A percentile compares a stretch with the other conserved stretches of the same genome.
Evolutionary conservation across 2,888 invertebrate species (phyloP).

Genomic region (Aelia acuminata): DNA sequence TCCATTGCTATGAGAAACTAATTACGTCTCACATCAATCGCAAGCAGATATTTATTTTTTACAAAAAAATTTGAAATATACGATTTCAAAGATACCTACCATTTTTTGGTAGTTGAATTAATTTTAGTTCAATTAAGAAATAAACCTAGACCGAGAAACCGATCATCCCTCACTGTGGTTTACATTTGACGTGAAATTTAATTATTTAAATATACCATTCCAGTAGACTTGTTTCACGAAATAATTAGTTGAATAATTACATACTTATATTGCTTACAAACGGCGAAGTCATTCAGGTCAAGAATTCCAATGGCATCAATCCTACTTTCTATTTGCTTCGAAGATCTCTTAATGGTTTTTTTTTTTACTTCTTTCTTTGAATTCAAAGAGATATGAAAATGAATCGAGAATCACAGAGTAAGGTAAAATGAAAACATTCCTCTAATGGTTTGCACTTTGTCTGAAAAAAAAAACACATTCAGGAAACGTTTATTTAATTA

Average conservation of each 20-base stretch:
- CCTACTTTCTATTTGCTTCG: slow-evolving; percentile 21
- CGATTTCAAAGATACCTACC: no score
- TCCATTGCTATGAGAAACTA: no score
- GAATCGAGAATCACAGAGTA: neutral
- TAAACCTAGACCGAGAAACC: no score
- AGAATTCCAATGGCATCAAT: slow-evolving; percentile 21
- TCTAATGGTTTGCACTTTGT: neutral
- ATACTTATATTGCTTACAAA: neutral
- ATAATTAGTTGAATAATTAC: slow-evolving; percentile 11
- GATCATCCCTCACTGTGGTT: neutral
- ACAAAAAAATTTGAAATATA: no score
- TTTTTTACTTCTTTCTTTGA: neutral
- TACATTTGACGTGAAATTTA: neutral
- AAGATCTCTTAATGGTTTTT: neutral
- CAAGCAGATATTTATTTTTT: no score
- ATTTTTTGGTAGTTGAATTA: no score
- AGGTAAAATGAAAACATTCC: neutral
- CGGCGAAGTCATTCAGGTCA: neutral
- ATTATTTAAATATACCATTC: neutral
- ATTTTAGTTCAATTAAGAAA: no score
- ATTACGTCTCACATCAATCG: no score
- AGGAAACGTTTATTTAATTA: slow-evolving; percentile 27
- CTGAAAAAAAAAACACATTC: neutral
- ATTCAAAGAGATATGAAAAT: neutral
- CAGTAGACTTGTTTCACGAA: neutral